phyloP scores from a whole-genome alignment of 30 jellyfish, hydroid and myxozoan genomes.

The Aurelia sp. region DNA sequence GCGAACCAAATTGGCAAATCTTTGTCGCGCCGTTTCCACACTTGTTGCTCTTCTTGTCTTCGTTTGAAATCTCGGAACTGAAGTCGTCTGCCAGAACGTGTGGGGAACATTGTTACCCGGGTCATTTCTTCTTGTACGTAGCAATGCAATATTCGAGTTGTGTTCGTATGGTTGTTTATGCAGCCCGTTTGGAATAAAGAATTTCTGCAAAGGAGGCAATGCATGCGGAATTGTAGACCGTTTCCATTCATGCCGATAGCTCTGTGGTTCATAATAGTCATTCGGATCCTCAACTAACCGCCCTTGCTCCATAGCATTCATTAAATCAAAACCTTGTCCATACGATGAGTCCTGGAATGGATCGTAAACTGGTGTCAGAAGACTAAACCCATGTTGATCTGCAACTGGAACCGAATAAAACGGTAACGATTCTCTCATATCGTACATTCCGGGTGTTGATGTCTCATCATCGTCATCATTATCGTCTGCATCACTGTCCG shows the following conservation, averaged over 20 bases:
- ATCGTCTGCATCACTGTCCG: conserved; percentile 58
- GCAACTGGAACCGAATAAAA: conserved; percentile 77
- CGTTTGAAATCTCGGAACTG: background rate
- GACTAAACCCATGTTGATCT: conserved; percentile 68
- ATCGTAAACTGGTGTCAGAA: conserved; percentile 46
- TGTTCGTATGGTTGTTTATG: background rate
- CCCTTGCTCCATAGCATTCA: conserved; percentile 52
- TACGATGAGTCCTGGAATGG: conserved; percentile 64
- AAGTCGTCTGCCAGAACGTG: background rate
- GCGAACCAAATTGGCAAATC: conserved; percentile 42
- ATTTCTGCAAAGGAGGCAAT: background rate
- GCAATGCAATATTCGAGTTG: background rate
- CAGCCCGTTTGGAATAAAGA: background rate
- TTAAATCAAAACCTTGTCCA: conserved; percentile 50
- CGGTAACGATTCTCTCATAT: conserved; percentile 71
- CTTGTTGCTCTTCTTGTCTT: conserved; percentile 24
- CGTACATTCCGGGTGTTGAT: conserved; percentile 40
- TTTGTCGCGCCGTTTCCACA: conserved; percentile 36
- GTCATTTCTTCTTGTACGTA: conserved; percentile 30
- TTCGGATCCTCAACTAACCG: conserved; percentile 45
- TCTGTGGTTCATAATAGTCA: conserved; percentile 58
- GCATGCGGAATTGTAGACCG: conserved; percentile 51
- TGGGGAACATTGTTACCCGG: background rate
- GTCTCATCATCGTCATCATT: conserved; percentile 42
- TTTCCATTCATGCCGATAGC: conserved; percentile 33